Evolutionary conservation across 2,888 invertebrate species (phyloP).

Genomic region (Drosophila aldrichi): DNA sequence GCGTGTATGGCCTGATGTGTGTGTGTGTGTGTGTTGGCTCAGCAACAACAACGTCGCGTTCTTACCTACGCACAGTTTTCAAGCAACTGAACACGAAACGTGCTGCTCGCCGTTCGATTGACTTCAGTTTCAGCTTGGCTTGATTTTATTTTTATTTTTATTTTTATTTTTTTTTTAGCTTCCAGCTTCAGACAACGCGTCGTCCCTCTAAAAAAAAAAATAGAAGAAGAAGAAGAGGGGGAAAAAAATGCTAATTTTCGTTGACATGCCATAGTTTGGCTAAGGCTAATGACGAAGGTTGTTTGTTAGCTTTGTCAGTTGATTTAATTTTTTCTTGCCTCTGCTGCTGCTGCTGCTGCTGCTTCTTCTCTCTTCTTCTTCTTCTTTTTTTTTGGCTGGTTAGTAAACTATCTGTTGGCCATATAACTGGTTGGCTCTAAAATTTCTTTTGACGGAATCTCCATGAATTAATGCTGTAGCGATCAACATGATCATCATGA

Average conservation of each 20-base stretch:
- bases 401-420: constrained; percentile 45
- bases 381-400: constrained; percentile 12
- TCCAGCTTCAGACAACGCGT: constrained; percentile 58
- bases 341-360: constrained; percentile 7
- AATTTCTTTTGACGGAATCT: constrained; percentile 81
- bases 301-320: constrained; percentile 80
- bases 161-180: constrained; percentile 3
- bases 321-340: constrained; percentile 52
- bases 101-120: constrained; percentile 9
- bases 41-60: constrained; percentile 25
- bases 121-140: constrained; percentile 2
- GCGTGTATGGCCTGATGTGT: background rate
- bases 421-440: constrained; percentile 71
- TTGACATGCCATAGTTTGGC: constrained; percentile 82
- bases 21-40: constrained; percentile 2
- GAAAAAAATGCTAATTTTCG: constrained; percentile 80
- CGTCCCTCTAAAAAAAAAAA: constrained; percentile 17
- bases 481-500: constrained; percentile 13
- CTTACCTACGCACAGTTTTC: constrained; percentile 77
- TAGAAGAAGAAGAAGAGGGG: constrained; percentile 5
- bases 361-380: too few species aligned
- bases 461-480: constrained; percentile 76
- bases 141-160: background rate
- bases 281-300: constrained; percentile 83
- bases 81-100: constrained; percentile 54